Base-by-base conservation (phyloP, 2,797 vertebrate genomes). In the Vireo griseus region DNA sequence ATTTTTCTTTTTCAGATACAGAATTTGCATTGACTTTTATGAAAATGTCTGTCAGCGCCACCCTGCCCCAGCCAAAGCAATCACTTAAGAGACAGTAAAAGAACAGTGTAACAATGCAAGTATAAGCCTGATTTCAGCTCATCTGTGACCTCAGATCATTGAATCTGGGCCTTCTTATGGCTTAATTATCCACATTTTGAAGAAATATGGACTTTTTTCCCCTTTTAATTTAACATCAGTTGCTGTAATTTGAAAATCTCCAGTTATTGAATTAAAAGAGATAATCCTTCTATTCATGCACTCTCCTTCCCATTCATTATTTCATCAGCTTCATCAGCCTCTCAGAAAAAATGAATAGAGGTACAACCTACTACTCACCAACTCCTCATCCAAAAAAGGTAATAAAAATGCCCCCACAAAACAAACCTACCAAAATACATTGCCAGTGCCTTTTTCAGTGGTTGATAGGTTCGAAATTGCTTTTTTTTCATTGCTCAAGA, bases 191-290 rank as follows among this genome's bases (percentile, higher is more conserved):
- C 31, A 39, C 8, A 45, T 44, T 82, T 73, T 80, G 19, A 85
- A 51, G 22, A 85, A 75, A 73, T n/a, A 37, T 1, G 2, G 5
- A 16, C 16, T 1, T n/a, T 45, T 51, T 11, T 2, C 5, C 3
- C 1, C 31, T 54, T 87, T 69, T 31, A 61, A 33, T 80, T 86
- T 40, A 59, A n/a, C 6, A 52, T 31, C 4, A 47, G 13, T 47
- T 63, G 9, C 7, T 89, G 48, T 33, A 77, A 77, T 55, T 51
- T 71, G 29, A 74, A 54, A 37, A 71, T 67, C 5, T 66, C 17
- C 26, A 35, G 0, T 40, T 92, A 33, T n/a, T 55, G 9, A 9
- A 57, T 18, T 48, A 10, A 33, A 63, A 51, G 17, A 9, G 16
- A 55, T 26, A 55, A 33, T 66, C 63, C 68, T 72, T 33, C 13